Base-by-base conservation (phyloP, 2,888 invertebrate species). In the Oithona nana region DNA sequence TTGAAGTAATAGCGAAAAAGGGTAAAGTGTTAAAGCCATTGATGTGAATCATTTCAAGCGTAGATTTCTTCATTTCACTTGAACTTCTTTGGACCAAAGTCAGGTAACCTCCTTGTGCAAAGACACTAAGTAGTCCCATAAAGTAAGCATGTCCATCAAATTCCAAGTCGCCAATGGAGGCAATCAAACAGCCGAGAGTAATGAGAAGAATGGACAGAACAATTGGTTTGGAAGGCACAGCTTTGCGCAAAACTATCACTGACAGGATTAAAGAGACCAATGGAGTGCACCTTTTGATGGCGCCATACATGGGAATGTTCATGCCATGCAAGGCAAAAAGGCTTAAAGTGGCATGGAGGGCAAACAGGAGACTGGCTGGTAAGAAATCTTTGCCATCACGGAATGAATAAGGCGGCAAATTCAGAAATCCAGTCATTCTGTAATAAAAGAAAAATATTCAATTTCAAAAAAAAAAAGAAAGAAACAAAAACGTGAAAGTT, bases 371-470 rank as follows among this genome's bases (percentile, higher is more conserved):
- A 0, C 77, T 74, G 1, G 77, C 75, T 29, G 73, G 66, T 3
- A 75, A 67, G 68, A 78, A 74, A 54, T 70, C 69, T 31, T 69
- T 68, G 29, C 75, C 71, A 6, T 75, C 63, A 16, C 50, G 56
- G 55, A 62, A 65, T 0, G 65, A 65, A 59, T 67, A 24, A 72
- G 72, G 66, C 73, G 76, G 49, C 68, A 68, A 16, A 72, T 71
- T 51, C 74, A 67, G 48, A 69, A 67, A 28, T 31, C 66, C 65
- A 39, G 39, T 16, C 39, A 39, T 39, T 39, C 39, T 39, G 39
- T 16, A 65, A 79, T 76, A 74, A 92, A 90, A 67, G 94, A 94
- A 72, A 94, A 93, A 74, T 77, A 93, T 65, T 92, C 93, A 0
- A 75, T 94, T 68, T n/a, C n/a, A n/a, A n/a, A n/a, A n/a, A n/a